Percentiles rank a stretch among this genome's conserved stretches.
Evolutionary conservation across 2,797 vertebrate species (phyloP).

Genomic region (Pogoniulus pusillus): DNA sequence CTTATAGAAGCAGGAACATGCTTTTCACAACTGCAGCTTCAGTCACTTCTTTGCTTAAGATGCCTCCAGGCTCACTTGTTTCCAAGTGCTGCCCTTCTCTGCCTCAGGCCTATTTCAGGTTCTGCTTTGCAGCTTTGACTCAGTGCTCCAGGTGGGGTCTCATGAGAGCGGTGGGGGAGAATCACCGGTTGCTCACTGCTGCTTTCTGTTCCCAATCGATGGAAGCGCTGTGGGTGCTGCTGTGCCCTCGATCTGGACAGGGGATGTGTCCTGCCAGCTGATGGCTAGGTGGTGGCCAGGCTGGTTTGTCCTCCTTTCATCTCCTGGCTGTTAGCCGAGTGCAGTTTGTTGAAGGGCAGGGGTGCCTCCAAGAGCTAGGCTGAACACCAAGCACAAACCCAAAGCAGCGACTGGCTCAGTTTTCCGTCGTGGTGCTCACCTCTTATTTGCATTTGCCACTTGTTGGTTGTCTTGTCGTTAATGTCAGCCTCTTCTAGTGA

Average conservation of each 20-base stretch:
- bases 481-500: fast-evolving
- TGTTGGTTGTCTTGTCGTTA: neutral
- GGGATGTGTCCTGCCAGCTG: neutral
- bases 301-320: neutral
- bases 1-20: neutral
- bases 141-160: too few species aligned
- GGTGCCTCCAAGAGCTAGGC: neutral
- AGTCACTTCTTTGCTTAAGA: neutral
- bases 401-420: neutral
- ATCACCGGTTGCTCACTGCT: neutral
- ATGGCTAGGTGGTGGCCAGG: neutral
- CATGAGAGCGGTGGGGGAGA: too few species aligned
- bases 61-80: neutral
- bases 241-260: neutral
- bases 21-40: neutral
- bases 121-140: neutral
- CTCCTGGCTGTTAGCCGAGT: neutral
- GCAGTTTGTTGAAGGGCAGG: neutral
- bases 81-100: neutral
- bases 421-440: neutral
- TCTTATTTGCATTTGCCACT: neutral
- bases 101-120: neutral
- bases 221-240: neutral
- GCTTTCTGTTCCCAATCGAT: neutral
- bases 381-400: neutral